These are phyloP conservation scores for Candoia aspera DNA, from an alignment of 2,113 vertebrate genomes.

Conservation along the genomic window DNA sequence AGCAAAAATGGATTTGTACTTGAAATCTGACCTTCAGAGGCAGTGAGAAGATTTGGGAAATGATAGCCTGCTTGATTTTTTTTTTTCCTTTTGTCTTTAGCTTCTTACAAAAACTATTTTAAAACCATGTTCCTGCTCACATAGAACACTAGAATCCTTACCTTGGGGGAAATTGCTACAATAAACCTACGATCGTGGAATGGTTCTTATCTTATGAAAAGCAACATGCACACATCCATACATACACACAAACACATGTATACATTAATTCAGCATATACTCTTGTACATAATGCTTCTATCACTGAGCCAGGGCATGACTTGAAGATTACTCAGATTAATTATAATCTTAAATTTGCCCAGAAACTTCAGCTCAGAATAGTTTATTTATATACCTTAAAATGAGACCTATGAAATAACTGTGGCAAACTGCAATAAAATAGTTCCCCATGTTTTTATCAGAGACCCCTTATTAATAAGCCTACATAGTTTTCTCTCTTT, in stretches of 20 bases:
- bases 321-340: conserved; percentile 26
- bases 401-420: neutral
- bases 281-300: conserved; percentile 18
- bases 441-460: neutral
- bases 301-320: conserved; percentile 5
- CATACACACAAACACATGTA: neutral
- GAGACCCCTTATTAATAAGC: neutral
- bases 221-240: neutral
- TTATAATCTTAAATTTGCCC: conserved; percentile 20
- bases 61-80: conserved; percentile 9
- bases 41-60: conserved; percentile 45
- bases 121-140: conserved; percentile 33
- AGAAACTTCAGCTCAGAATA: neutral
- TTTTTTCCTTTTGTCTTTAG: neutral
- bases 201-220: conserved; percentile 29
- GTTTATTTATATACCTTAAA: neutral
- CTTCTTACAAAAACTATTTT: conserved; percentile 16
- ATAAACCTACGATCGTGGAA: conserved; percentile 25
- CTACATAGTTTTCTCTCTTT: neutral
- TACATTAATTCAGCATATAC: conserved; percentile 23
- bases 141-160: conserved; percentile 19
- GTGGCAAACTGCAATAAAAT: neutral
- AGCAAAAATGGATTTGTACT: conserved; percentile 41
- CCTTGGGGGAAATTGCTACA: conserved; percentile 15
- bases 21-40: conserved; percentile 47